Percentiles rank a stretch among this genome's conserved stretches.
phyloP scores from a whole-genome alignment of 2,113 vertebrate genomes.

The Synodontis membranacea region DNA sequence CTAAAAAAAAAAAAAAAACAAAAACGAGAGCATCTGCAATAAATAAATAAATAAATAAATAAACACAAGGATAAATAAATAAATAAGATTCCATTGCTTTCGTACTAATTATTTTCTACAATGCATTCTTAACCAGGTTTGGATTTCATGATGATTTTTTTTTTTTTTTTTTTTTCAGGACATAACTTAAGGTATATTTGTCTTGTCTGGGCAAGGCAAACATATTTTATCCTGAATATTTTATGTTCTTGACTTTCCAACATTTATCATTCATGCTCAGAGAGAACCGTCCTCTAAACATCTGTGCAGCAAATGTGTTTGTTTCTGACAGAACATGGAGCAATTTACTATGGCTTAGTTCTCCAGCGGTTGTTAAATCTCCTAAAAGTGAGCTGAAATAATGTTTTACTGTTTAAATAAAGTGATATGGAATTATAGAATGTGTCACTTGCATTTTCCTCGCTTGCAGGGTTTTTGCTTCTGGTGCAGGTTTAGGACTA shows the following conservation, averaged over 20 bases:
- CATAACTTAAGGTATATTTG: slow-evolving; percentile 10
- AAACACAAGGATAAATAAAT: too few relatives aligned
- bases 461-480: not conserved
- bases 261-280: not conserved
- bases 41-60: not conserved
- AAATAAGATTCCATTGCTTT: not conserved
- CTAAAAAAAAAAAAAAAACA: too few relatives aligned
- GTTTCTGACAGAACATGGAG: slow-evolving; percentile 8
- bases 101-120: not conserved
- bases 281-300: slow-evolving; percentile 5
- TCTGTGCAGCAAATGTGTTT: slow-evolving; percentile 37
- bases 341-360: slow-evolving; percentile 4
- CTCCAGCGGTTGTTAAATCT: not conserved
- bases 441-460: not conserved
- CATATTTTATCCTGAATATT: slow-evolving; percentile 7
- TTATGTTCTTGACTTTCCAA: not conserved
- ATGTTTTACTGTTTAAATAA: not conserved
- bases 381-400: not conserved
- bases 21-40: not conserved
- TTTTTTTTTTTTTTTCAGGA: too few relatives aligned
- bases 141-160: not conserved
- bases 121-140: not conserved
- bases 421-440: not conserved
- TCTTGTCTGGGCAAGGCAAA: not conserved
- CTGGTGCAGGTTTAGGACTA: not conserved